Base-by-base conservation (phyloP, 2,888 invertebrate species). In the Sceliomorpha sp. region DNA sequence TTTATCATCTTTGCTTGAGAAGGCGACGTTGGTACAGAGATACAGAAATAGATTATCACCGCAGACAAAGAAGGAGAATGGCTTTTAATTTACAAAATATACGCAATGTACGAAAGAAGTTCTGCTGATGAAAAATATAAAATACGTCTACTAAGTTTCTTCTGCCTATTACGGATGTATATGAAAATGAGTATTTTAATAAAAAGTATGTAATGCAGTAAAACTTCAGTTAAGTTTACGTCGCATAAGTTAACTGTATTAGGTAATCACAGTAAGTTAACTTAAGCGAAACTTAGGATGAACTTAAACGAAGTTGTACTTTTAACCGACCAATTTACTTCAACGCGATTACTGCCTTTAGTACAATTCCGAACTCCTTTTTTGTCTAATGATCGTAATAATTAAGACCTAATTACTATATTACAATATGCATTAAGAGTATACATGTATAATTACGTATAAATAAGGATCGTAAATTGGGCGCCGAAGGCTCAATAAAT, bases 21-120 rank as follows among this genome's bases (percentile, higher is more conserved):
- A 87, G 87, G 87, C 87, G 86, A 87, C 84, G 80, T 85, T 78
- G 86, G 86, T 85, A 83, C 60, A 45, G 78, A 85, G 81, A 86
- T 83, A 85, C 82, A 85, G 83, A 86, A 85, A 84, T 84, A 84
- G 60, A 79, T 39, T 56, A 31, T 51, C 14, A 20, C 26, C 27
- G 3, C 14, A 48, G 31, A 48, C 12, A 53, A 62, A 78, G 72
- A 77, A 76, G 75, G 71, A 68, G 31, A 5, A 8, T 29, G 29
- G 26, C 24, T 40, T 31, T 13, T 34, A 48, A 50, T 45, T 20
- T 8, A 17, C 15, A 59, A 9, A 37, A 44, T 26, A n/a, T 27
- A 58, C 39, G 45, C 15, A 40, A 34, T 20, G 1, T 44, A n/a
- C 15, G n/a, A 50, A 20, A 50, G 37, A 9, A 13, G 20, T 58